A percentile compares a stretch with the other conserved stretches of the same genome.
These are phyloP conservation scores for Eupelmus urozonus DNA, from an alignment of 2,888 invertebrate genomes.

Conservation along the genomic window DNA sequence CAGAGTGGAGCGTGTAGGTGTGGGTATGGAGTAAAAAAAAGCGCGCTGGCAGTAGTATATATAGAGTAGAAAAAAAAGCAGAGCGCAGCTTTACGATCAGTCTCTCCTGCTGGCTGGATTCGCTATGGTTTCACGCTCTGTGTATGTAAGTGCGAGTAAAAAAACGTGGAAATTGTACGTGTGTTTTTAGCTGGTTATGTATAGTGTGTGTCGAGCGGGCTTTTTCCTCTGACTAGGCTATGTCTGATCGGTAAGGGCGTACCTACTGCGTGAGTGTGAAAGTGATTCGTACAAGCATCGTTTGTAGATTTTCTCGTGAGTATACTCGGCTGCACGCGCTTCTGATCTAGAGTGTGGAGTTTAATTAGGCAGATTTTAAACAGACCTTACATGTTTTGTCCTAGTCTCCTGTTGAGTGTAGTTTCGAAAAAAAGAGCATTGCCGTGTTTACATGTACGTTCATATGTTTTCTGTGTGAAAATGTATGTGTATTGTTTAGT, in stretches of 20 bases:
- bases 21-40: slow-evolving; percentile 20
- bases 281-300: neutral
- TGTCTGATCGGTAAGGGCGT: neutral
- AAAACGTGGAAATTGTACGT: slow-evolving; percentile 1
- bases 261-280: slow-evolving; percentile 3
- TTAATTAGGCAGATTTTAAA: too few species aligned
- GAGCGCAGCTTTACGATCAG: slow-evolving; percentile 44
- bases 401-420: too few species aligned
- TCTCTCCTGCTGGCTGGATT: slow-evolving; percentile 25
- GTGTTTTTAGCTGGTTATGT: neutral
- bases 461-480: too few species aligned
- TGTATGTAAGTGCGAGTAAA: neutral
- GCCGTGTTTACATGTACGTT: too few species aligned
- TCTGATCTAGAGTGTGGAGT: too few species aligned
- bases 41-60: slow-evolving; percentile 13
- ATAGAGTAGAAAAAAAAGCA: slow-evolving; percentile 39
- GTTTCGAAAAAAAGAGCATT: too few species aligned
- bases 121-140: slow-evolving; percentile 9
- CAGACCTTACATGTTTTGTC: too few species aligned
- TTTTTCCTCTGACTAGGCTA: neutral
- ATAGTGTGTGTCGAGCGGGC: neutral
- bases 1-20: neutral
- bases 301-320: neutral
- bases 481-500: too few species aligned
- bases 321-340: too few species aligned